Base-by-base conservation (phyloP, 1,140 invertebrate genomes). In the Ostrea edulis region DNA sequence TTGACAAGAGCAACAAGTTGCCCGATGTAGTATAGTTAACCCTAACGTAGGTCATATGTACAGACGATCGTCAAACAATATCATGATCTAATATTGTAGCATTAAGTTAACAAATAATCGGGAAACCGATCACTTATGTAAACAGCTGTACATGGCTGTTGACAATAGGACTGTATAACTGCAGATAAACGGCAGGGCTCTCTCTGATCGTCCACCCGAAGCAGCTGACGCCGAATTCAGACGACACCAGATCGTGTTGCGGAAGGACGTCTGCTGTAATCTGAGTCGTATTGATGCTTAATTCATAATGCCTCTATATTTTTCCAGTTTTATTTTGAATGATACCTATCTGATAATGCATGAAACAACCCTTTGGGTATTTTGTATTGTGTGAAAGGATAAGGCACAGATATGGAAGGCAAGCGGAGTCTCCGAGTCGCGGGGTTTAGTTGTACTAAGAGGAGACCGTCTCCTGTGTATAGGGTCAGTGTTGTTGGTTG, bases 21-120 rank as follows among this genome's bases (percentile, higher is more conserved):
- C 5, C 35, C 22, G 35, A 9, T 14, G 29, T 14, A 29, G 14
- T 25, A 35, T 77, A 9, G 12, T 29, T 77, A 25, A 77, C 68
- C 68, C 29, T 14, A 77, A 11, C 68, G 29, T 25, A 4, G 25
- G 22, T 77, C 68, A 77, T 77, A 29, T 29, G 25, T 29, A 77
- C 68, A 77, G 17, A 20, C 0, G 14, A 62, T 29, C 25, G 22
- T 65, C 17, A 87, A 20, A 62, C 55, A 62, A 62, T 62, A 62
- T 62, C 20, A n/a, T 62, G n/a, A 62, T 17, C 55, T 62, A 62
- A 62, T 17, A 62, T 62, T 62, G 55, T 62, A 29, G 29, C 68
- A 25, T 35, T 77, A 77, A 77, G 68, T 77, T 77, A 29, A 77
- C 25, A 77, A 77, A 1, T 25, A 29, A 77, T 77, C 68, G 29